These are phyloP conservation scores for Isichthys henryi DNA, from an alignment of 2,113 vertebrate species.

Conservation along the genomic window DNA sequence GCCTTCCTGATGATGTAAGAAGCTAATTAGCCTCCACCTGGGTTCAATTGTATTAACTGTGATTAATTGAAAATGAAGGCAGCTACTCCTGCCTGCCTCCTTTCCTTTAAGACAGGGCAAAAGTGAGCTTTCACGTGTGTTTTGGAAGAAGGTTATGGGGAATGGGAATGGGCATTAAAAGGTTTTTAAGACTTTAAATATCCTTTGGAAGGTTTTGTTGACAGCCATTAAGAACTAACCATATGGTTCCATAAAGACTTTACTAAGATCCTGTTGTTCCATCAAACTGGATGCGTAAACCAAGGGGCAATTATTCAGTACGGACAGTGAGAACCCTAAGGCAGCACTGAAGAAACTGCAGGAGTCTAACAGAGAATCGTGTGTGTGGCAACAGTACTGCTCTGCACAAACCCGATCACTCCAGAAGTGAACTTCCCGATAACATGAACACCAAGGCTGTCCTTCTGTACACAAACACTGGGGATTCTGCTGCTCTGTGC, in stretches of 20 bases:
- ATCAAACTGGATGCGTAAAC: background rate
- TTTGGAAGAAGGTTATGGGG: background rate
- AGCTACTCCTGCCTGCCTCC: background rate
- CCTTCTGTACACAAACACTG: background rate
- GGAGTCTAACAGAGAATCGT: background rate
- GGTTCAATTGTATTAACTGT: background rate
- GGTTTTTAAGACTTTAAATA: background rate
- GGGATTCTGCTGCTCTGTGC: background rate
- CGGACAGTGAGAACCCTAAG: background rate
- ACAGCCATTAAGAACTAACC: background rate
- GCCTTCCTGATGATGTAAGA: background rate
- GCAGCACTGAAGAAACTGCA: background rate
- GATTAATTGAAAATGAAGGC: background rate
- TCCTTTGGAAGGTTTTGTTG: background rate
- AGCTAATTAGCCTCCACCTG: background rate
- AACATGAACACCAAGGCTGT: background rate
- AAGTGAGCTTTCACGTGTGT: background rate
- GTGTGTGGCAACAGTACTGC: background rate
- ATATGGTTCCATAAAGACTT: background rate
- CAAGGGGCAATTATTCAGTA: background rate
- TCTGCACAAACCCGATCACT: background rate
- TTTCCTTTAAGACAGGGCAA: background rate
- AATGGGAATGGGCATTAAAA: background rate
- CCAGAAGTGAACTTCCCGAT: background rate
- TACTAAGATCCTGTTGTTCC: background rate